Base-by-base conservation (phyloP, 2,113 vertebrate species). In the Notiomystis cincta region DNA sequence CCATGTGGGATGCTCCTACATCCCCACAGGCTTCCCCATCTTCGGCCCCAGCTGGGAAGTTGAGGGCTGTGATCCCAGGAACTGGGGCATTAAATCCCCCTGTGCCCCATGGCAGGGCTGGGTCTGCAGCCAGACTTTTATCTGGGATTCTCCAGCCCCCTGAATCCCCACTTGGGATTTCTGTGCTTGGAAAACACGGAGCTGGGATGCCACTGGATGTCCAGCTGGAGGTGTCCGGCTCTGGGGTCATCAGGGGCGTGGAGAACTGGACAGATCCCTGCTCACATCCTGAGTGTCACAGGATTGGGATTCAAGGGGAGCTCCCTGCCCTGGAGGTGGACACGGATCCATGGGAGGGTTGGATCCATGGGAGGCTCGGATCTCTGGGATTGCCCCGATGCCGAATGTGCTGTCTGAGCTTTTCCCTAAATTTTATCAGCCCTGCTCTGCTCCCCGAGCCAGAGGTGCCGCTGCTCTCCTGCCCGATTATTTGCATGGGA, bases 321-420 rank as follows among this genome's bases (percentile, higher is more conserved):
- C 25, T 57, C 30, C 7, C 20, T 37, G 40, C 4, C 22, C 54
- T 1, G 8, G n/a, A 2, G 31, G 14, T 14, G 42, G 21, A 17
- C 27, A 6, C 1, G 22, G 45, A 28, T 21, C 66, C 65, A 48
- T 20, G 2, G 15, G 25, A 37, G 28, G 60, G 12, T 42, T 6
- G 4, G 19, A 30, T 54, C 37, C 40, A 15, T 37, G 61, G 40
- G 16, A 19, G 62, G 33, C 42, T 38, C 6, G 1, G 75, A 25
- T 35, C 75, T n/a, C 24, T 12, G 0, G 4, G 30, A 30, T 35
- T 13, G 1, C 6, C 33, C 27, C 13, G 1, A 13, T 4, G 51
- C 21, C 0, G 2, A 11, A 2, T 0, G 0, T 3, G 14, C 15
- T 7, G 3, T 2, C 42, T 1, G 10, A 45, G 54, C 30, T 70